Conservation (phyloP, 35 echinoderm and acorn worm genomes). For the Heliocidaris erythrogramma region DNA sequence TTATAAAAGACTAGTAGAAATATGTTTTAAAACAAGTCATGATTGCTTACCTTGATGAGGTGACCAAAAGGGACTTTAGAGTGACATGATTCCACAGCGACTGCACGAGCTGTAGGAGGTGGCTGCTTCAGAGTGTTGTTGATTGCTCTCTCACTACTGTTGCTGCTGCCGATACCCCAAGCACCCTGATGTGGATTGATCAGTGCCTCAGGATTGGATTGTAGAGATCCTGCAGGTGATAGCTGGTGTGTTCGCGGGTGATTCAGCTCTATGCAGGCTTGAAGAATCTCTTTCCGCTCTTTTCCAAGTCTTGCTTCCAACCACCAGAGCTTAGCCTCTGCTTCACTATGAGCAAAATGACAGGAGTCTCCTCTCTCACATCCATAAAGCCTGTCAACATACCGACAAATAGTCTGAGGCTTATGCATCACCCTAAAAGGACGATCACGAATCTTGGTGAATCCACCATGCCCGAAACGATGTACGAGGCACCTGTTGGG, state of each 20-base stretch:
- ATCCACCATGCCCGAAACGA: slow-evolving; percentile 33
- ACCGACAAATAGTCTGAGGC: slow-evolving; percentile 50
- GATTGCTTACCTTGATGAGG: background rate
- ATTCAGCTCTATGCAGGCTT: background rate
- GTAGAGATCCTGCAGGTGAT: background rate
- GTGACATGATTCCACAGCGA: background rate
- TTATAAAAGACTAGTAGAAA: no score
- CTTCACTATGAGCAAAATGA: slow-evolving; percentile 71
- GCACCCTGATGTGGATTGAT: background rate
- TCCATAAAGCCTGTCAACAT: slow-evolving; percentile 58
- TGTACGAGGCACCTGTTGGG: slow-evolving; percentile 56
- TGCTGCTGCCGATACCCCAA: background rate
- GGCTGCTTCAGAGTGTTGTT: background rate
- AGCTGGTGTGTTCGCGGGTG: background rate
- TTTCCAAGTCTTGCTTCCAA: background rate
- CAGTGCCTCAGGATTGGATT: background rate
- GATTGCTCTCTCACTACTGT: background rate
- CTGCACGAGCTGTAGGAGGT: background rate
- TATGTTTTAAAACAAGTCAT: no score
- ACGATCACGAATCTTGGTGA: slow-evolving; percentile 58
- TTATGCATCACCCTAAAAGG: slow-evolving; percentile 57
- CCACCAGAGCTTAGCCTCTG: slow-evolving; percentile 61
- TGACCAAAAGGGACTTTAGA: background rate
- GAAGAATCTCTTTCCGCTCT: background rate
- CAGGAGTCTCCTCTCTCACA: slow-evolving; percentile 63